A percentile compares a stretch with the other conserved stretches of the same genome.
phyloP scores from a whole-genome alignment of 2,113 vertebrate genomes.

The Pygathrix nemaeus region DNA sequence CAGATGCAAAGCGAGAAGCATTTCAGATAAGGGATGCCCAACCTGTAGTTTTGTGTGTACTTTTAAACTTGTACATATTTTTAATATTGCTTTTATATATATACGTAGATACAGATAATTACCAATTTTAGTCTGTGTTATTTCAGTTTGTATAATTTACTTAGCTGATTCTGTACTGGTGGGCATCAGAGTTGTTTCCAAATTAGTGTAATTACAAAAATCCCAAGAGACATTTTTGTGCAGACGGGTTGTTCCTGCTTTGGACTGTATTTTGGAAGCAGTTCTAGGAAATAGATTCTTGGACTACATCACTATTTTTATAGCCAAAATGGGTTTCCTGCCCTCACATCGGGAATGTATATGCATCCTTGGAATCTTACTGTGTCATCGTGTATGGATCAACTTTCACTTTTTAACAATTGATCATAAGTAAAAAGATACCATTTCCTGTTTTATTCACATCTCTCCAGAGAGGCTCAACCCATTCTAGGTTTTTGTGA shows the following conservation, averaged over 20 bases:
- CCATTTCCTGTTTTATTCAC: too few species aligned
- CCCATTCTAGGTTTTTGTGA: not conserved
- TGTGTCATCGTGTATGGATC: fast-evolving
- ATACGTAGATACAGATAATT: not conserved
- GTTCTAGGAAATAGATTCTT: not conserved
- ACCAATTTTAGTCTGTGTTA: not conserved
- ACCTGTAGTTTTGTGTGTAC: not conserved
- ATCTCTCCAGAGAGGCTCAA: not conserved
- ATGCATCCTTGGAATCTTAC: fast-evolving
- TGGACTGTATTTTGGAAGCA: fast-evolving
- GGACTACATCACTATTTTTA: too few species aligned
- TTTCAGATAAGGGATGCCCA: not conserved
- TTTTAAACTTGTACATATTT: not conserved
- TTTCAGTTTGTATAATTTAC: not conserved
- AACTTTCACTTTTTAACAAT: not conserved
- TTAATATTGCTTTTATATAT: not conserved
- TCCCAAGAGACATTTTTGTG: not conserved
- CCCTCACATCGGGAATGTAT: fast-evolving
- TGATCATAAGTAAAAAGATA: not conserved
- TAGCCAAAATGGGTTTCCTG: not conserved
- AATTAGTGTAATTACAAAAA: not conserved
- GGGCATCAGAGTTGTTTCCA: not conserved
- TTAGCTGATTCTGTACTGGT: not conserved
- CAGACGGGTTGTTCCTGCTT: fast-evolving
- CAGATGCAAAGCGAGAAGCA: not conserved